Evolutionary conservation across 2,797 vertebrate species (phyloP), one percentile per base, ranked within the genome.

Genomic region (Bradypodion ventrale): DNA sequence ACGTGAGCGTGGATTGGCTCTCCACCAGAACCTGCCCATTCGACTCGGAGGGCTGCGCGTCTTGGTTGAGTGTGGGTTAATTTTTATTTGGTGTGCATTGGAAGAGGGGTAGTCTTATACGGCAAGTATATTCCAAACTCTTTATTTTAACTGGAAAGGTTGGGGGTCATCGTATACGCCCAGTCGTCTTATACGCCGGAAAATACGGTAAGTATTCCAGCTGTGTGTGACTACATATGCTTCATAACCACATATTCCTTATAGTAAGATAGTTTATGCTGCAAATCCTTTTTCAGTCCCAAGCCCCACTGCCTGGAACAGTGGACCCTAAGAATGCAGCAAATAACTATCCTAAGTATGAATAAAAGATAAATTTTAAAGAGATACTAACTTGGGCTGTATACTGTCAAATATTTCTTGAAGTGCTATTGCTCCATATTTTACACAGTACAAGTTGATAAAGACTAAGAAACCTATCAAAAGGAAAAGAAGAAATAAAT

Each of bases 321-420:
- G 16, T 12, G 27, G 9, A 8, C n/a, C 29, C 13, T 21, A 32
- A 78, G 29, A 60, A 70, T 46, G 44, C 21, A 83, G 66, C 7
- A 44, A 27, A 52, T 52, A 42, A 16, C 37, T n/a, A 37, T n/a
- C 25, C 29, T 23, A 44, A 7, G 25, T 27, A 78, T 37, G 62
- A 84, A 73, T 21, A 60, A 70, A 49, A 65, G 7, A 4, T 1
- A 27, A 35, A 8, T 60, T 59, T 87, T 23, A 81, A 69, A 85
- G 79, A 70, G 35, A 84, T 83, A 97, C 98, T 96, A 94, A 99
- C 99, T 99, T 99, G 90, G 98, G 97, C 88, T 99, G 99, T 93
- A 99, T 99, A 92, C 95, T 96, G 96, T 99, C 98, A 94, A 99
- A 98, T 91, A 99, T 97, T 95, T 99, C 99, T 92, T 99, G 99